Evolutionary conservation across 37 sponge, comb jelly and placozoan species (phyloP).

Genomic region (Axinella damicornis): DNA sequence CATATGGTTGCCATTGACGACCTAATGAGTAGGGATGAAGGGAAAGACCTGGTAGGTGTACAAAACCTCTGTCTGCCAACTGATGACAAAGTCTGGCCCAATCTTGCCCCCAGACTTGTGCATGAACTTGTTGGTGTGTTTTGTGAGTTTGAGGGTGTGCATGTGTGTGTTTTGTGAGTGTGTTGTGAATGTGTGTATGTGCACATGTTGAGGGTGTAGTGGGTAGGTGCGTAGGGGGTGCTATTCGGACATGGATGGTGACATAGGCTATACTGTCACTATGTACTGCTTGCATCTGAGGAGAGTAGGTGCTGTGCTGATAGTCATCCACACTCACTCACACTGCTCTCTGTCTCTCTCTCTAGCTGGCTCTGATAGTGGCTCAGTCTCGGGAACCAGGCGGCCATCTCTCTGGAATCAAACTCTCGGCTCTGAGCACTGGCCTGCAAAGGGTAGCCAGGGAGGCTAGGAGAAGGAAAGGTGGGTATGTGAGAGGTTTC

Average conservation of each 20-base stretch:
- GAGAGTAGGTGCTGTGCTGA: no score
- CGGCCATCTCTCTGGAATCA: constrained; percentile 71
- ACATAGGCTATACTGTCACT: no score
- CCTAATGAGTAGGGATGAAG: constrained; percentile 60
- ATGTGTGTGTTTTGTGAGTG: no score
- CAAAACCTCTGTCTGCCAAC: not conserved
- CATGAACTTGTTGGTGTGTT: no score
- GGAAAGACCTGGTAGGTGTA: constrained; percentile 60
- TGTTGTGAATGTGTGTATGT: no score
- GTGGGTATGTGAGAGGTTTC: constrained; percentile 6
- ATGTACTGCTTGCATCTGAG: no score
- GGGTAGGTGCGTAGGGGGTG: no score
- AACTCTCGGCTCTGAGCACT: constrained; percentile 72
- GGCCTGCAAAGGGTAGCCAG: constrained; percentile 66
- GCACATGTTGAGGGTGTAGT: no score
- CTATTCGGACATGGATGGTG: no score
- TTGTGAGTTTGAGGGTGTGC: no score
- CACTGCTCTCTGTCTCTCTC: not conserved
- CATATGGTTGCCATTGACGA: constrained; percentile 84
- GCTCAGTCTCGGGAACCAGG: constrained; percentile 63
- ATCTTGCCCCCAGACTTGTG: no score
- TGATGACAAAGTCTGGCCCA: no score
- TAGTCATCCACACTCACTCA: not conserved
- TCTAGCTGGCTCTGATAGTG: constrained; percentile 75
- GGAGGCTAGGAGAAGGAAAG: constrained; percentile 53